Evolutionary conservation across 1,140 invertebrate genomes (phyloP).

Genomic region (Rhagoletis pomonella): DNA sequence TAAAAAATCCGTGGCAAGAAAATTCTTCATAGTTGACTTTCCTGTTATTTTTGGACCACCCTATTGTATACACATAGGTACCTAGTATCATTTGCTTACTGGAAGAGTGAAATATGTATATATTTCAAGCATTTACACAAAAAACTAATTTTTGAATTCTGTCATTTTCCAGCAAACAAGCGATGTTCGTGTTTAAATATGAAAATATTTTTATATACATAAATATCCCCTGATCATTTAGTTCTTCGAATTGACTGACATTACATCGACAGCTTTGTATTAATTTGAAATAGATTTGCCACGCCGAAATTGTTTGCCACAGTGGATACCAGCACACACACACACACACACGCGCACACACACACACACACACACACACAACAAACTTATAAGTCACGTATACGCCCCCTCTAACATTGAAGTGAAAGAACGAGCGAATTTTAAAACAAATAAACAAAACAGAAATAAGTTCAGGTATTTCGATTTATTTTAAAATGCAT

Average conservation of each 20-base stretch:
- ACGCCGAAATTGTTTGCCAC: background rate
- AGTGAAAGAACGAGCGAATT: background rate
- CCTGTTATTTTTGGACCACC: too few species aligned
- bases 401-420: conserved; percentile 30
- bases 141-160: too few species aligned
- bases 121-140: background rate
- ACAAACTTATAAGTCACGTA: background rate
- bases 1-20: too few species aligned
- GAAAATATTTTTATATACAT: too few species aligned
- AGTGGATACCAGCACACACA: background rate
- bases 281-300: background rate
- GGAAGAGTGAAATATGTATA: background rate
- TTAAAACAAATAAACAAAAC: background rate
- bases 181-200: too few species aligned
- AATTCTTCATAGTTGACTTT: too few species aligned
- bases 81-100: background rate
- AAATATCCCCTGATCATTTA: too few species aligned
- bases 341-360: background rate
- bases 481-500: conserved; percentile 34
- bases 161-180: too few species aligned
- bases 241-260: background rate
- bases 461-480: conserved; percentile 18
- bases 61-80: background rate
- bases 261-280: background rate
- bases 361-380: background rate